A percentile compares a stretch with the other conserved stretches of the same genome.
Conservation (phyloP, 2,888 invertebrate genomes). For the Catocala nupta region DNA sequence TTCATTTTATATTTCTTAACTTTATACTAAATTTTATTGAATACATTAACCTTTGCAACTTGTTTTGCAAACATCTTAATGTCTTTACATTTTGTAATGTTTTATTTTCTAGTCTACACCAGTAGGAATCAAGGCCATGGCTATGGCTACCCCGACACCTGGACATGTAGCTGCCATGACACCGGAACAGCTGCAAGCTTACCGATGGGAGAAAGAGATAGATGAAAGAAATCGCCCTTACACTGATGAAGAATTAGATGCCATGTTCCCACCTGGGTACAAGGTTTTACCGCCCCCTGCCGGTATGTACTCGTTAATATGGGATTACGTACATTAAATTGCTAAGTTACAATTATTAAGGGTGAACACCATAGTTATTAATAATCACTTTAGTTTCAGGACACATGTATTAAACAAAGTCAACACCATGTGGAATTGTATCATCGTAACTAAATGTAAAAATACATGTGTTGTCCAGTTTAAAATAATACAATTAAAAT, state of each 20-base stretch:
- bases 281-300: slow-evolving; percentile 98
- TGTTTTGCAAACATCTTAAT: too few relatives aligned
- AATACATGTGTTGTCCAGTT: slow-evolving; percentile 75
- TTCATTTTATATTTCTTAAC: slow-evolving; percentile 28
- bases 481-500: slow-evolving; percentile 60
- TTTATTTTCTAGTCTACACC: slow-evolving; percentile 89
- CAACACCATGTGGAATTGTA: slow-evolving; percentile 64
- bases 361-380: slow-evolving; percentile 77
- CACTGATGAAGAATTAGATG: slow-evolving; percentile 98
- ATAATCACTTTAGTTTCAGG: slow-evolving; percentile 84
- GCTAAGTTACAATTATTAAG: slow-evolving; percentile 51
- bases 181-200: slow-evolving; percentile 99
- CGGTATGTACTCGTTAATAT: slow-evolving; percentile 81
- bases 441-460: slow-evolving; percentile 56
- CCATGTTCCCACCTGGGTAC: slow-evolving; percentile 99
- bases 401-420: slow-evolving; percentile 79
- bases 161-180: slow-evolving; percentile 99
- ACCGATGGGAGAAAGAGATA: slow-evolving; percentile 99
- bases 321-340: slow-evolving; percentile 34
- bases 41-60: background rate
- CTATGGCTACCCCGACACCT: slow-evolving; percentile 99
- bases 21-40: too few relatives aligned
- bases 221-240: slow-evolving; percentile 99
- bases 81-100: too few relatives aligned
- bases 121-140: slow-evolving; percentile 98